These are phyloP conservation scores for Aphidius colemani DNA, from an alignment of 2,888 invertebrate species.

Conservation along the genomic window DNA sequence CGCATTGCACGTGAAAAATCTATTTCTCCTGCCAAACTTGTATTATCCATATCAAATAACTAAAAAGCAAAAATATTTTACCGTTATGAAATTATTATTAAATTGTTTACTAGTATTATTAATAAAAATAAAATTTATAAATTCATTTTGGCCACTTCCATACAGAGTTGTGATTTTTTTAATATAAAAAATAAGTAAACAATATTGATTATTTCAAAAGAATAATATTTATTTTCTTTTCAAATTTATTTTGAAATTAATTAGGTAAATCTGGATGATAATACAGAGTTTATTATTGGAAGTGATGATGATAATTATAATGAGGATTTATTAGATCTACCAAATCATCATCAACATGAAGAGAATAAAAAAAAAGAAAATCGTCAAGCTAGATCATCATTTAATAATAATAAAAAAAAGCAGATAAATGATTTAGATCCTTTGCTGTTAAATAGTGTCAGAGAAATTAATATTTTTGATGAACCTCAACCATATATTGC, in stretches of 20 bases:
- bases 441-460: conserved; percentile 18
- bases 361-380: conserved; percentile 58
- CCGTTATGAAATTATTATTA: conserved; percentile 11
- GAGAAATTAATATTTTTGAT: conserved; percentile 31
- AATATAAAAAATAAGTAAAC: conserved; percentile 2
- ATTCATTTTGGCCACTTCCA: conserved; percentile 35
- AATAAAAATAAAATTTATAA: conserved; percentile 20
- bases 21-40: conserved; percentile 70
- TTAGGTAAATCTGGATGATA: conserved; percentile 43
- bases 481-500: conserved; percentile 42
- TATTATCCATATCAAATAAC: conserved; percentile 73
- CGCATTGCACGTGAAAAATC: conserved; percentile 71
- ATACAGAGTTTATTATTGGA: conserved; percentile 44
- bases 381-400: conserved; percentile 36
- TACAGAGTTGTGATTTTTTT: conserved; percentile 36
- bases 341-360: too few relatives aligned
- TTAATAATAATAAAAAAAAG: conserved; percentile 45
- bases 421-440: conserved; percentile 19
- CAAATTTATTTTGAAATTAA: conserved; percentile 8
- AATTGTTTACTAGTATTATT: conserved; percentile 23
- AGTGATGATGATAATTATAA: conserved; percentile 50
- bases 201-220: conserved; percentile 1
- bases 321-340: conserved; percentile 28
- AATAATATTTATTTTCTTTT: conserved; percentile 8
- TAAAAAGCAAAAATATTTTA: conserved; percentile 56